phyloP scores from a whole-genome alignment of 2,113 vertebrate genomes.

The Aepyceros melampus region DNA sequence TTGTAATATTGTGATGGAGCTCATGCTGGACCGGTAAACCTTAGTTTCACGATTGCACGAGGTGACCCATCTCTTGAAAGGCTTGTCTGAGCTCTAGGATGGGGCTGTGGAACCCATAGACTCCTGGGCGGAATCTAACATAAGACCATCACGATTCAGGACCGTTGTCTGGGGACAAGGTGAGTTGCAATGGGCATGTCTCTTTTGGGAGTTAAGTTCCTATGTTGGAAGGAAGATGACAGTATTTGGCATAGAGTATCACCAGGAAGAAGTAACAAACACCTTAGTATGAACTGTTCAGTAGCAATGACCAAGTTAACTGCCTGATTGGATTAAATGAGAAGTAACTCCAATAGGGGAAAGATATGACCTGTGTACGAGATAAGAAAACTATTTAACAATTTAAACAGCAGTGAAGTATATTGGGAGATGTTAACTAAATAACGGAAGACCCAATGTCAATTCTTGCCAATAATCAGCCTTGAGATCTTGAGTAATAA shows the following conservation, averaged over 20 bases:
- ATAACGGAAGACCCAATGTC: not conserved
- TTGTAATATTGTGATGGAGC: no score
- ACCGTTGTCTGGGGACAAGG: not conserved
- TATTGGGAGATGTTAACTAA: not conserved
- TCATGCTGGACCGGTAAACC: not conserved
- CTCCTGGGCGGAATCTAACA: not conserved
- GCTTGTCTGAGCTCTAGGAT: not conserved
- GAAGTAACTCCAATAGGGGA: not conserved
- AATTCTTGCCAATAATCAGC: not conserved
- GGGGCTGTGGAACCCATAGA: not conserved
- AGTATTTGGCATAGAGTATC: not conserved
- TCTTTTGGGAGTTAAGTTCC: not conserved
- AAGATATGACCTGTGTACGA: not conserved
- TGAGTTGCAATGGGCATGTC: not conserved
- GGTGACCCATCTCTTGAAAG: not conserved
- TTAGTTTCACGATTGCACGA: not conserved
- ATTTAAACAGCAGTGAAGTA: not conserved
- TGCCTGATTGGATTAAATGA: not conserved
- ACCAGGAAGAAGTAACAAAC: not conserved
- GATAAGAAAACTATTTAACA: not conserved
- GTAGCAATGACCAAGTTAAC: not conserved
- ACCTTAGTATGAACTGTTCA: not conserved
- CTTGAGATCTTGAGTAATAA: not conserved
- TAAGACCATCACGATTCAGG: not conserved
- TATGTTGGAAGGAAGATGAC: not conserved